Conservation (phyloP, 2,888 invertebrate species). For the Eupithecia vulgata region DNA sequence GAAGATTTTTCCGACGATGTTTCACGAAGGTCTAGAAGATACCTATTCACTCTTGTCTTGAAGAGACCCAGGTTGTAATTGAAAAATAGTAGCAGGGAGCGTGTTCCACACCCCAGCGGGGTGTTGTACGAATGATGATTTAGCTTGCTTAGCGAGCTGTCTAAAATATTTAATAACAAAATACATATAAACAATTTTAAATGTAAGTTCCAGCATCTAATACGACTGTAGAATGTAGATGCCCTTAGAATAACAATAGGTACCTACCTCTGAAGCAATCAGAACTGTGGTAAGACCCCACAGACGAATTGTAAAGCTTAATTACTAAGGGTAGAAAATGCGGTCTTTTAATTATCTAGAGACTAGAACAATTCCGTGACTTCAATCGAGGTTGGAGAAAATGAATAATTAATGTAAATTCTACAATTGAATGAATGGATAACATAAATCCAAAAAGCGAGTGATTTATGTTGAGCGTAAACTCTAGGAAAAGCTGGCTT, state of each 20-base stretch:
- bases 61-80: no score
- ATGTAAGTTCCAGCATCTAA: slow-evolving; percentile 50
- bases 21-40: no score
- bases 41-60: no score
- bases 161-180: no score
- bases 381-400: neutral
- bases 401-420: neutral
- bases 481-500: neutral
- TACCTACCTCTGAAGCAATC: slow-evolving; percentile 60
- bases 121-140: no score
- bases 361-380: slow-evolving; percentile 11
- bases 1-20: no score
- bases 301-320: slow-evolving; percentile 70
- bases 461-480: neutral
- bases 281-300: slow-evolving; percentile 61
- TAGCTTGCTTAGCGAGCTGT: no score
- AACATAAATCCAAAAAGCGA: neutral
- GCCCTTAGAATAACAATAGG: slow-evolving; percentile 68
- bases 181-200: neutral
- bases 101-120: no score
- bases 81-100: no score
- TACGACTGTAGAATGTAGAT: slow-evolving; percentile 46
- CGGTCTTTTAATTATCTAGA: slow-evolving; percentile 57
- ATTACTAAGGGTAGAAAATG: slow-evolving; percentile 62
- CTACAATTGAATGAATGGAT: neutral